phyloP scores from a whole-genome alignment of 2,113 vertebrate species.

The Eleginops maclovinus region DNA sequence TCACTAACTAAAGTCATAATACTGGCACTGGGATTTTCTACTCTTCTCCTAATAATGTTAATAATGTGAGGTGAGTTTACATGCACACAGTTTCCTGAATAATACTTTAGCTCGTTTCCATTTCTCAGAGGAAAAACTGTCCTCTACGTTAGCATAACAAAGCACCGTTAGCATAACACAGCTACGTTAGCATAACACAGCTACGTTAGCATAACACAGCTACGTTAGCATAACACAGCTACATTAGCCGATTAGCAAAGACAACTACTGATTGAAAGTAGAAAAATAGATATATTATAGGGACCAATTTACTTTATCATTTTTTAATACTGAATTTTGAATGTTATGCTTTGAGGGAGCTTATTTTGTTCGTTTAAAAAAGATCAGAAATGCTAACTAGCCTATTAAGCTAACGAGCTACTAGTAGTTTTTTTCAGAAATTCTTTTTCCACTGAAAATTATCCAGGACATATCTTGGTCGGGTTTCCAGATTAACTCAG shows the following conservation, averaged over 20 bases:
- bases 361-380: too few species aligned
- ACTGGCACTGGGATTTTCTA: conserved; percentile 52
- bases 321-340: too few species aligned
- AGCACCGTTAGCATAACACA: too few species aligned
- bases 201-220: too few species aligned
- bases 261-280: conserved; percentile 9
- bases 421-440: neutral
- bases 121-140: conserved; percentile 30
- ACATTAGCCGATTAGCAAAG: neutral
- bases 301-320: too few species aligned
- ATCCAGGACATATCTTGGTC: neutral
- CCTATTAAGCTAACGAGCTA: neutral
- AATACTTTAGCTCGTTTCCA: conserved; percentile 6
- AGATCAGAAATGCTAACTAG: neutral
- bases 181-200: too few species aligned
- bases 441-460: neutral
- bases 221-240: neutral
- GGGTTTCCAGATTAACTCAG: neutral
- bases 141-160: neutral
- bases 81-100: conserved; percentile 54
- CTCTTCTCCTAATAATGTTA: conserved; percentile 13
- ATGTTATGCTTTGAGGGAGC: too few species aligned
- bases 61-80: conserved; percentile 51
- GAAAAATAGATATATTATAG: too few species aligned
- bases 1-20: conserved; percentile 43